A percentile compares a stretch with the other conserved stretches of the same genome.
phyloP scores from a whole-genome alignment of 2,113 vertebrate genomes.

The Peromyscus leucopus region DNA sequence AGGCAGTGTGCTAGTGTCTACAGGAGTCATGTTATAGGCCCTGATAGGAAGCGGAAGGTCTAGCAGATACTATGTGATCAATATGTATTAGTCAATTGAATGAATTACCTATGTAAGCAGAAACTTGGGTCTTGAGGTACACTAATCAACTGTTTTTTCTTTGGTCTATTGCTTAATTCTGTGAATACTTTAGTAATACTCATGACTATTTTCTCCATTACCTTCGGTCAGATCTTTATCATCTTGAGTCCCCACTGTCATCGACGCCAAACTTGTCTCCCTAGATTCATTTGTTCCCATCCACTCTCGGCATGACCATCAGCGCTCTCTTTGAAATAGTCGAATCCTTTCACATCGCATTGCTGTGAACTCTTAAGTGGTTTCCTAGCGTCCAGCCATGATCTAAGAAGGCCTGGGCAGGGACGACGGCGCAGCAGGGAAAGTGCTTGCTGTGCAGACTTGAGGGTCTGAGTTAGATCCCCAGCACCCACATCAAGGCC shows the following conservation, averaged over 20 bases:
- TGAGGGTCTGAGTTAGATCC: neutral
- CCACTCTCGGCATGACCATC: neutral
- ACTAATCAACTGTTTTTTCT: neutral
- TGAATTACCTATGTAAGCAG: neutral
- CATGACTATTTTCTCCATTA: neutral
- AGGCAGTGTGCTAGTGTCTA: neutral
- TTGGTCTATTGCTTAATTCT: neutral
- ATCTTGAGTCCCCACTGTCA: conserved; percentile 5
- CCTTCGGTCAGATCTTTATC: neutral
- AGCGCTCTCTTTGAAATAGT: neutral
- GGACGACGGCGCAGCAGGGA: neutral
- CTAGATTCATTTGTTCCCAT: neutral
- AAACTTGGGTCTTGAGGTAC: conserved; percentile 26
- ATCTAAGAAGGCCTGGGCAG: neutral
- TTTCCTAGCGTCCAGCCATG: neutral
- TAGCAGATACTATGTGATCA: neutral
- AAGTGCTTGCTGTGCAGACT: no score
- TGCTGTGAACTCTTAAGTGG: neutral
- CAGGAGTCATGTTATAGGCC: neutral
- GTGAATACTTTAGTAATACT: neutral
- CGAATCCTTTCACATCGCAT: neutral
- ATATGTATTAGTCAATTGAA: neutral
- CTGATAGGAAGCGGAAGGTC: neutral
- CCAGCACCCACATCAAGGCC: neutral
- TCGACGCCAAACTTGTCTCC: neutral